Percentiles rank a stretch among this genome's conserved stretches.
These are phyloP conservation scores for Ctenomys sociabilis DNA, from an alignment of 2,113 vertebrate genomes.

Conservation along the genomic window DNA sequence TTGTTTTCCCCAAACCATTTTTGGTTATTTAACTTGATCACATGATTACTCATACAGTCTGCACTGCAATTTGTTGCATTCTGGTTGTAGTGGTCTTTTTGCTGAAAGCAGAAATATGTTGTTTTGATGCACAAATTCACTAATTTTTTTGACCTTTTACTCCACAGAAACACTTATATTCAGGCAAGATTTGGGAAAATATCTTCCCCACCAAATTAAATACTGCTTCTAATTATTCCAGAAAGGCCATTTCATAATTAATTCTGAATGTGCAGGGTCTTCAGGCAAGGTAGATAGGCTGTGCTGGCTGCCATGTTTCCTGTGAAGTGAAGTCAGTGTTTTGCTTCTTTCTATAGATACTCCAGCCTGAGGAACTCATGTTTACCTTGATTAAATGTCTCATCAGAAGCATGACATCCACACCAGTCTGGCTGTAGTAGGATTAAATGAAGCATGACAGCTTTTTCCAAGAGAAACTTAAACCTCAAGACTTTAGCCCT, in stretches of 20 bases:
- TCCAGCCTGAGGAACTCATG: conserved; percentile 78
- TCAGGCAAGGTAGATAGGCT: not conserved
- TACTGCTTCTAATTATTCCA: conserved; percentile 39
- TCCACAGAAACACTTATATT: conserved; percentile 22
- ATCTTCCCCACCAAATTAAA: conserved; percentile 57
- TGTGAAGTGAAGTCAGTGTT: conserved; percentile 67
- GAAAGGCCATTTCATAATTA: conserved; percentile 59
- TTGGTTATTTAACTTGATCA: not conserved
- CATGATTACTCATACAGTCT: not conserved
- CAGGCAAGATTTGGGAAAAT: conserved; percentile 60
- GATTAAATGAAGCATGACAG: conserved; percentile 85
- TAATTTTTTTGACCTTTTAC: not conserved
- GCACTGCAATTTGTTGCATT: not conserved
- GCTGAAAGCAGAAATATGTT: not conserved
- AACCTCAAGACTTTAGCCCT: conserved; percentile 82
- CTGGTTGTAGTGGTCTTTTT: not conserved
- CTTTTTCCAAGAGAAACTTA: conserved; percentile 84
- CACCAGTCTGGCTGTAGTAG: conserved; percentile 66
- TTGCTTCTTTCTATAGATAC: conserved; percentile 72
- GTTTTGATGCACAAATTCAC: conserved; percentile 9
- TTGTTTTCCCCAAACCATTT: not conserved
- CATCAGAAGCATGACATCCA: conserved; percentile 83
- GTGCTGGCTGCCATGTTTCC: conserved; percentile 11
- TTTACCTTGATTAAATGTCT: conserved; percentile 88
- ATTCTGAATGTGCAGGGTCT: not conserved